These are phyloP conservation scores for Astreopora myriophthalma DNA, from an alignment of 64 coral and sea anemone species.

Conservation along the genomic window DNA sequence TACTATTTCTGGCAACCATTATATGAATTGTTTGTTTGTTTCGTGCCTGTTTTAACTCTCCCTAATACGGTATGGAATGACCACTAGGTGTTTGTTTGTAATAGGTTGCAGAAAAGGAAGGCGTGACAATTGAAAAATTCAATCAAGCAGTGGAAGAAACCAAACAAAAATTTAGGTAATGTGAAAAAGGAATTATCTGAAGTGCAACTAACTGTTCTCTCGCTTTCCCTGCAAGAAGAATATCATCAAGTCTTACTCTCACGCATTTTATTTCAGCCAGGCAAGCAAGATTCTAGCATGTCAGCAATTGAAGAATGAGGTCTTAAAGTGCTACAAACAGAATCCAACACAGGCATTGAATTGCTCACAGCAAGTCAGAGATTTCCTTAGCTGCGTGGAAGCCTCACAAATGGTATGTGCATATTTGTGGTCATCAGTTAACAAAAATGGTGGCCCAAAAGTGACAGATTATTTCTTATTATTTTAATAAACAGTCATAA, in stretches of 20 bases:
- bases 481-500: too few species aligned
- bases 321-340: slow-evolving; percentile 81
- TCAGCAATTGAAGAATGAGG: slow-evolving; percentile 65
- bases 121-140: slow-evolving; percentile 71
- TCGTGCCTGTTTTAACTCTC: too few species aligned
- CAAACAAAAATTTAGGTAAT: slow-evolving; percentile 81
- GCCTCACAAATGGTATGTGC: slow-evolving; percentile 71
- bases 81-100: background rate
- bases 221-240: background rate
- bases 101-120: slow-evolving; percentile 72
- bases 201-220: too few species aligned
- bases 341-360: slow-evolving; percentile 70
- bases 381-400: slow-evolving; percentile 78
- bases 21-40: too few species aligned
- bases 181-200: background rate
- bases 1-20: too few species aligned
- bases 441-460: background rate
- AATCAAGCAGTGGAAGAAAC: slow-evolving; percentile 84
- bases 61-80: too few species aligned
- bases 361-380: slow-evolving; percentile 80
- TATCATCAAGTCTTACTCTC: background rate
- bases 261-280: background rate
- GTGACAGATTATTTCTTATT: too few species aligned
- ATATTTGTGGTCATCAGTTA: background rate
- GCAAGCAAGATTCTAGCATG: slow-evolving; percentile 49